These are phyloP conservation scores for Coptodon rendalli DNA, from an alignment of 2,113 vertebrate genomes.

Conservation along the genomic window DNA sequence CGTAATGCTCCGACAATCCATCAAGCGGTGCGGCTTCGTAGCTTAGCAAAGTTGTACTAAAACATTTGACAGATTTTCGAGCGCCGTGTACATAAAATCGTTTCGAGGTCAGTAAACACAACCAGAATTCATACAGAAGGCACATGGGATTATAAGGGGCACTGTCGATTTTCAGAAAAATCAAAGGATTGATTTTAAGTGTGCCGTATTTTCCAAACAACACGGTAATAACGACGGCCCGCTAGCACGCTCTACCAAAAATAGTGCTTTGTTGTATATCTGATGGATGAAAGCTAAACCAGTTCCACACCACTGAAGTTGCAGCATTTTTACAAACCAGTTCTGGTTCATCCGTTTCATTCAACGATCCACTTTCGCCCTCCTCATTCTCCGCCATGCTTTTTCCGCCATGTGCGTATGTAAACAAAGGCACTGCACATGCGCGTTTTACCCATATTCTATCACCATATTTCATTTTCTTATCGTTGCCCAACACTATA, in stretches of 20 bases:
- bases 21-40: neutral
- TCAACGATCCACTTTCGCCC: accelerated
- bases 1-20: accelerated
- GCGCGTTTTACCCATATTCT: accelerated
- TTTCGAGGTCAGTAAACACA: too few relatives aligned
- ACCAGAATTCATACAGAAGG: too few relatives aligned
- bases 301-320: accelerated
- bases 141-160: neutral
- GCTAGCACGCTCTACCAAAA: accelerated
- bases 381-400: accelerated
- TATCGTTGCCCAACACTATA: neutral
- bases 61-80: too few relatives aligned
- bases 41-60: accelerated
- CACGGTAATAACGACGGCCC: too few relatives aligned
- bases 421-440: accelerated
- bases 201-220: accelerated
- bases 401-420: accelerated
- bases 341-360: accelerated
- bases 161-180: accelerated
- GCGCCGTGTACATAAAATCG: too few relatives aligned
- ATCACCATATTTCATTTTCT: accelerated
- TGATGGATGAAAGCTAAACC: accelerated
- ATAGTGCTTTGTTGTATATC: neutral
- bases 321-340: neutral
- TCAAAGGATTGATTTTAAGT: neutral